A percentile compares a stretch with the other conserved stretches of the same genome.
Evolutionary conservation across 2,113 vertebrate genomes (phyloP).

Genomic region (Macheiramphus alcinus): DNA sequence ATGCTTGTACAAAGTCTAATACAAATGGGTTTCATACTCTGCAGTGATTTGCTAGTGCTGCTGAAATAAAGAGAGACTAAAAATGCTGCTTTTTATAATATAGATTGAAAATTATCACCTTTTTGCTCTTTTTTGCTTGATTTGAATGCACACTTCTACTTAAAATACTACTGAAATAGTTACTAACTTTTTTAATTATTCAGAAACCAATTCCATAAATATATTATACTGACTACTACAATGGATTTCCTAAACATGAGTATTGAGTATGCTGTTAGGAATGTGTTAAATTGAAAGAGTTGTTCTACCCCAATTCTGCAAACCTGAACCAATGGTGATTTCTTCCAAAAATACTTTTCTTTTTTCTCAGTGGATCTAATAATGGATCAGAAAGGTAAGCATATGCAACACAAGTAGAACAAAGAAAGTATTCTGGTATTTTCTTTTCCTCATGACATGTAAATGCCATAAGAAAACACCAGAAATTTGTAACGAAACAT

Average conservation of each 20-base stretch:
- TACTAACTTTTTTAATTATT: neutral
- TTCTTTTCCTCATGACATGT: neutral
- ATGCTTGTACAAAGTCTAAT: neutral
- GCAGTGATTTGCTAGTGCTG: neutral
- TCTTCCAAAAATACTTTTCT: neutral
- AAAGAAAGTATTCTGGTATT: neutral
- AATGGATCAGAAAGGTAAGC: neutral
- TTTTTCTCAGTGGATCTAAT: rapidly evolving
- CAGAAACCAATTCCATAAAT: neutral
- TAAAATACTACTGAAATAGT: neutral
- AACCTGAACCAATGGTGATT: neutral
- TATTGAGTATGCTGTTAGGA: neutral
- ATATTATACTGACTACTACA: neutral
- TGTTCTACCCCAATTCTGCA: neutral
- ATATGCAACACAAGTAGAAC: neutral
- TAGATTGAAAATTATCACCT: neutral
- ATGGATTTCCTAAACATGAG: rapidly evolving
- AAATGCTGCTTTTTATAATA: neutral
- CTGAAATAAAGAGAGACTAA: neutral
- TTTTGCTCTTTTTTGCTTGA: neutral
- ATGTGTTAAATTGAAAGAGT: neutral
- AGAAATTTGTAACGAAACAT: neutral
- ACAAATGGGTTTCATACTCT: neutral
- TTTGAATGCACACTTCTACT: neutral
- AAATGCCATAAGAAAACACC: neutral